These are phyloP conservation scores for Drosophila aldrichi DNA, from an alignment of 2,888 invertebrate genomes.

Conservation along the genomic window DNA sequence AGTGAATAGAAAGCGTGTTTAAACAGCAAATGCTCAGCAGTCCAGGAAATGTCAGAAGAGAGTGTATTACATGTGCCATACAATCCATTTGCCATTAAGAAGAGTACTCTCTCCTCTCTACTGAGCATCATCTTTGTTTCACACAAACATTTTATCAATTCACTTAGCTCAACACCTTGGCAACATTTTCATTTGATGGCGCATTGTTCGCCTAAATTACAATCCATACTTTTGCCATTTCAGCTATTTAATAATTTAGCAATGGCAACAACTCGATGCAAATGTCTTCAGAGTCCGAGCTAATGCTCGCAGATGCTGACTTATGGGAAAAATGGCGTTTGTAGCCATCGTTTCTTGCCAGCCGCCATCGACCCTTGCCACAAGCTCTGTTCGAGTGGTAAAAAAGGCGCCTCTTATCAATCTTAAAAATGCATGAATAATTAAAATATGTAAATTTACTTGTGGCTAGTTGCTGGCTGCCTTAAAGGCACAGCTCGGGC, in stretches of 20 bases:
- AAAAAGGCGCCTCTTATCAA: constrained; percentile 68
- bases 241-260: constrained; percentile 54
- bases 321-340: constrained; percentile 35
- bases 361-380: constrained; percentile 22
- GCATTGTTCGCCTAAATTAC: constrained; percentile 3
- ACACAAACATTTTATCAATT: not conserved
- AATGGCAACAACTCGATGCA: constrained; percentile 45
- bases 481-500: constrained; percentile 40
- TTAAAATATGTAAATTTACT: constrained; percentile 77
- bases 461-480: constrained; percentile 62
- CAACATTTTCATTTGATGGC: not conserved
- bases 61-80: not conserved
- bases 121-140: not conserved
- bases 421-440: constrained; percentile 80
- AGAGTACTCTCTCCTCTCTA: no score
- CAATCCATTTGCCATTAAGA: not conserved
- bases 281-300: constrained; percentile 32
- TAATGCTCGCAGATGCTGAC: constrained; percentile 43
- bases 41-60: not conserved
- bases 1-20: constrained; percentile 12
- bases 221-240: constrained; percentile 21
- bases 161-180: not conserved
- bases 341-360: constrained; percentile 11
- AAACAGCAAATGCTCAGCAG: constrained; percentile 2
- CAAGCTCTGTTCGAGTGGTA: constrained; percentile 6